Evolutionary conservation across 1,140 invertebrate species (phyloP).

Genomic region (Drosophila arawakana): DNA sequence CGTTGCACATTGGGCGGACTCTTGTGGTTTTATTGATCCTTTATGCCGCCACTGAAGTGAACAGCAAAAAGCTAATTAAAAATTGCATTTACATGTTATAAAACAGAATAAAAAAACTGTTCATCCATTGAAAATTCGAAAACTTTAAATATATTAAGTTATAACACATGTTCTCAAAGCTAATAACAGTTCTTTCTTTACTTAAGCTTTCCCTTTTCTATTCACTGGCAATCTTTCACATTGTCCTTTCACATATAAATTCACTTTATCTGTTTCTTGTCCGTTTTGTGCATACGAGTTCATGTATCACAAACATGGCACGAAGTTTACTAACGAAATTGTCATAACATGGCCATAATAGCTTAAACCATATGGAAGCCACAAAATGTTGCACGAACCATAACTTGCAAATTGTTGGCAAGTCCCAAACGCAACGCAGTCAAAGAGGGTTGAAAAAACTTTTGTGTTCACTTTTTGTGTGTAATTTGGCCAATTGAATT

Average conservation of each 20-base stretch:
- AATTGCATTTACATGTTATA: neutral
- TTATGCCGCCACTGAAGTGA: neutral
- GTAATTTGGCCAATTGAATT: conserved; percentile 72
- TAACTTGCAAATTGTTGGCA: conserved; percentile 44
- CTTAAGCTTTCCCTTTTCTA: no score
- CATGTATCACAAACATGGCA: conserved; percentile 11
- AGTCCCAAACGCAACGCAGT: conserved; percentile 8
- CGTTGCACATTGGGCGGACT: conserved; percentile 15
- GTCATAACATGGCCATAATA: conserved; percentile 36
- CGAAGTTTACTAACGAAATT: conserved; percentile 55
- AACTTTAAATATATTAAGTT: neutral
- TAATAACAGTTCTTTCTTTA: no score
- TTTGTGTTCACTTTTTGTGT: conserved; percentile 44
- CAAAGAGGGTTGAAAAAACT: conserved; percentile 30
- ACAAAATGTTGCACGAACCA: conserved; percentile 43
- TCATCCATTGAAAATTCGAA: neutral
- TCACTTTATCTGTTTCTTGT: neutral
- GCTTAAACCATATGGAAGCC: conserved; percentile 33
- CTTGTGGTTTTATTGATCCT: conserved; percentile 23
- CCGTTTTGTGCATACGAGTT: neutral
- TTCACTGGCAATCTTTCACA: no score
- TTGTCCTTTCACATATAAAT: neutral
- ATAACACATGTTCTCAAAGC: no score
- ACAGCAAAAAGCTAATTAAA: conserved; percentile 5
- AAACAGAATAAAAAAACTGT: neutral